Percentiles rank a stretch among this genome's conserved stretches.
phyloP scores from a whole-genome alignment of 2,888 invertebrate species.

The Teinopalpus imperialis region DNA sequence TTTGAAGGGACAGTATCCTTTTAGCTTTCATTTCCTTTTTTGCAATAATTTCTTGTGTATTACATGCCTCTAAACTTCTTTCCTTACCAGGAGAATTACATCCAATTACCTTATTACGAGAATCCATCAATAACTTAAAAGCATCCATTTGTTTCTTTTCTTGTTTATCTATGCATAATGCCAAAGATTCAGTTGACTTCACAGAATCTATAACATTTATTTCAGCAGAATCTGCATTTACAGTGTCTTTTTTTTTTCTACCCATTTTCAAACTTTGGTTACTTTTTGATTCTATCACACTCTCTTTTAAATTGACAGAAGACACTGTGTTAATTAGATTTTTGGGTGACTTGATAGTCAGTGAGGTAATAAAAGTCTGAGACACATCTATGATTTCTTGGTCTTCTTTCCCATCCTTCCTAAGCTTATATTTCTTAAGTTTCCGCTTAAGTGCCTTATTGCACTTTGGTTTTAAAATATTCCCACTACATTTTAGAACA shows the following conservation, averaged over 20 bases:
- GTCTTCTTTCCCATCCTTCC: conserved; percentile 68
- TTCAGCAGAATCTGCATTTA: conserved; percentile 17
- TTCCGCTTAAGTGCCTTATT: conserved; percentile 56
- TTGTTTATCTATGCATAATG: conserved; percentile 35
- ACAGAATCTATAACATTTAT: conserved; percentile 9
- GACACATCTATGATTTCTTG: conserved; percentile 69
- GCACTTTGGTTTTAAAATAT: conserved; percentile 52
- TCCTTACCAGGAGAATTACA: conserved; percentile 84
- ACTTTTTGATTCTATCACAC: conserved; percentile 41
- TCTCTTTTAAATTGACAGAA: conserved; percentile 27
- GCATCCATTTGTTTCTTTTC: conserved; percentile 75
- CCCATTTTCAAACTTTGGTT: conserved; percentile 69
- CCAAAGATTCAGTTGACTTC: conserved; percentile 13
- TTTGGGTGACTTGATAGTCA: conserved; percentile 59
- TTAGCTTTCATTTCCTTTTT: conserved; percentile 62
- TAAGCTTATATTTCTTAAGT: conserved; percentile 65
- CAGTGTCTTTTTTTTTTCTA: conserved; percentile 42
- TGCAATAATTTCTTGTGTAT: conserved; percentile 44
- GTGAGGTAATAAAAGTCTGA: conserved; percentile 46
- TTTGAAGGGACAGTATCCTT: conserved; percentile 78
- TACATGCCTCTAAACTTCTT: conserved; percentile 42
- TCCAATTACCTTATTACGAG: conserved; percentile 84
- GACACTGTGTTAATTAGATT: conserved; percentile 31
- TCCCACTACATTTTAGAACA: conserved; percentile 51
- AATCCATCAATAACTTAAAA: conserved; percentile 86